These are phyloP conservation scores for Pampusana beccarii DNA, from an alignment of 2,113 vertebrate genomes.

Conservation along the genomic window DNA sequence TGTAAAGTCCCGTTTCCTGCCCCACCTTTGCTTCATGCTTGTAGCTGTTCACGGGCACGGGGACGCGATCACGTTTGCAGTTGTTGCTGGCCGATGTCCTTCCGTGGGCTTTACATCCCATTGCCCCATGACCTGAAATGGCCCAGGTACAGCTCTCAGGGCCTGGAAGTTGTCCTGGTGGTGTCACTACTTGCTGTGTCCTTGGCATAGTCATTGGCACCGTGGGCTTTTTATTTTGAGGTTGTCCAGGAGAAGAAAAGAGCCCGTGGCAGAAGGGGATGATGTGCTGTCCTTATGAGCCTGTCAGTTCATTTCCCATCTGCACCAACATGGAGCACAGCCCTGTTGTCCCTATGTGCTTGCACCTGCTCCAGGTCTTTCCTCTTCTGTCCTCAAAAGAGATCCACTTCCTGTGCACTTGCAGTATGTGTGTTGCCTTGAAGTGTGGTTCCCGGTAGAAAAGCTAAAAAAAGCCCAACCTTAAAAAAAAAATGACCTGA, in stretches of 20 bases:
- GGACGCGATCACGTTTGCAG: rapidly evolving
- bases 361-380: rapidly evolving
- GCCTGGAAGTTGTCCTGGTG: too few species aligned
- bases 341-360: rapidly evolving
- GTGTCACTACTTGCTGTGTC: not conserved
- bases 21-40: rapidly evolving
- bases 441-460: not conserved
- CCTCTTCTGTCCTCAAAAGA: not conserved
- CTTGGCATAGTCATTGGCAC: too few species aligned
- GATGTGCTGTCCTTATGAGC: not conserved
- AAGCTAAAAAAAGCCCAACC: not conserved
- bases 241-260: too few species aligned
- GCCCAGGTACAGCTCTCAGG: rapidly evolving
- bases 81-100: rapidly evolving
- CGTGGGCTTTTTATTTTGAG: not conserved
- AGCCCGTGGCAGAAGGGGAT: too few species aligned
- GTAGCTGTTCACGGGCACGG: not conserved
- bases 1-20: not conserved
- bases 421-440: not conserved
- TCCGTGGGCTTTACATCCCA: not conserved
- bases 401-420: too few species aligned
- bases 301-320: rapidly evolving
- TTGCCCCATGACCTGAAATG: too few species aligned
- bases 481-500: not conserved
- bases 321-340: rapidly evolving